Percentiles rank a stretch among this genome's conserved stretches.
These are phyloP conservation scores for Euzetes globulus DNA, from an alignment of 2,888 invertebrate species.

Conservation along the genomic window DNA sequence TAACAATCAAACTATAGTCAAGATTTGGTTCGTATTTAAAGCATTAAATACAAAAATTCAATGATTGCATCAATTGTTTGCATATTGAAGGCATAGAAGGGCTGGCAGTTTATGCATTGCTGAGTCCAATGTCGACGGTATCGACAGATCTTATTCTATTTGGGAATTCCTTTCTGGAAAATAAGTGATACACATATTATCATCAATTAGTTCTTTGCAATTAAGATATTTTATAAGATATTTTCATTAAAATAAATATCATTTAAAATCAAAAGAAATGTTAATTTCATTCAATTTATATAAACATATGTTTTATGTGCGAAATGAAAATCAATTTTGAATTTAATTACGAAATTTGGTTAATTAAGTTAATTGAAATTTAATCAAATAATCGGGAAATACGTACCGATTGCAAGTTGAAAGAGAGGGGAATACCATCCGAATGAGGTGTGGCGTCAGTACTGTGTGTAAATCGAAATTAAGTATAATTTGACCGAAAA, in stretches of 20 bases:
- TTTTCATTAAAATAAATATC: not conserved
- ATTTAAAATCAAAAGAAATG: not conserved
- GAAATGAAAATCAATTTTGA: not conserved
- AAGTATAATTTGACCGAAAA: too few species aligned
- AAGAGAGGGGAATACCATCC: too few species aligned
- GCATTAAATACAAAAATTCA: not conserved
- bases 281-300: not conserved
- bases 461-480: too few species aligned
- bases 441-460: too few species aligned
- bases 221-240: not conserved
- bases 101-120: slow-evolving; percentile 25
- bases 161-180: slow-evolving; percentile 29
- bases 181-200: slow-evolving; percentile 17
- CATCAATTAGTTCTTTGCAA: slow-evolving; percentile 13
- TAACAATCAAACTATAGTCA: not conserved
- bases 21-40: slow-evolving; percentile 3
- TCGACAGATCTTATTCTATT: slow-evolving; percentile 26
- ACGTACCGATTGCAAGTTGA: not conserved
- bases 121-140: slow-evolving; percentile 28
- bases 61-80: not conserved
- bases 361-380: not conserved
- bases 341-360: not conserved
- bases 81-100: slow-evolving; percentile 23
- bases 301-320: not conserved
- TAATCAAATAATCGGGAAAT: not conserved